Evolutionary conservation across 2,113 vertebrate species (phyloP), one percentile per base, ranked within the genome.

Genomic region (Tretioscincus oriximinensis): DNA sequence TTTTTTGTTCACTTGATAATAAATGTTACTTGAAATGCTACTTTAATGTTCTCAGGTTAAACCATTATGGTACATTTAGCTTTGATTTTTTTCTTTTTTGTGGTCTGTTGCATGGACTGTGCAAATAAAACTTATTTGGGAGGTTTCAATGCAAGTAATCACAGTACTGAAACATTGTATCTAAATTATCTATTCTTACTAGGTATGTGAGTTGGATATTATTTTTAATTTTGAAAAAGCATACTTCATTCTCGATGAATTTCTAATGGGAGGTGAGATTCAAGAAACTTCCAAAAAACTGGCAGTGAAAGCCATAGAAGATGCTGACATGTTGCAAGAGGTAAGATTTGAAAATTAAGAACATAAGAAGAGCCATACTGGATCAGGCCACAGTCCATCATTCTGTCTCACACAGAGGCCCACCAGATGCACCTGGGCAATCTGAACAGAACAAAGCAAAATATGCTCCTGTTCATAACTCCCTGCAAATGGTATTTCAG

Each of bases 221-320:
- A 99, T 99, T 85, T 99, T 99, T 86, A 99, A 99, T 91, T 99
- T 99, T 90, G 98, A 99, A 90, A 99, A 99, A 93, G 98, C 97
- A 6, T 99, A 99, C 89, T 99, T 96, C 92, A 98, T 99, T 89
- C 96, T 99, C 84, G 98, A 99, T 45, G 98, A 99, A 76, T 98
- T 99, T 91, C 96, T 99, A 81, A 96, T 98, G 81, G 96, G 96
- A 58, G 98, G 98, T 89, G 98, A 99, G 89, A 78, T 99, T 84
- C 94, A 96, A 84, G 98, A 99, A 91, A 99, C 98, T 2, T 99
- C 98, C 21, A 98, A 97, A 90, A 89, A 91, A 77, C 90, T 87
- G 21, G 96, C 95, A 60, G 95, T 95, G 31, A 94, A 92, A 82
- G 95, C 96, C 63, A 94, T 97, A 47, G 97, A 98, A 91, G 97